Evolutionary conservation across 1,140 invertebrate genomes (phyloP).

Genomic region (Drosophila prosaltans): DNA sequence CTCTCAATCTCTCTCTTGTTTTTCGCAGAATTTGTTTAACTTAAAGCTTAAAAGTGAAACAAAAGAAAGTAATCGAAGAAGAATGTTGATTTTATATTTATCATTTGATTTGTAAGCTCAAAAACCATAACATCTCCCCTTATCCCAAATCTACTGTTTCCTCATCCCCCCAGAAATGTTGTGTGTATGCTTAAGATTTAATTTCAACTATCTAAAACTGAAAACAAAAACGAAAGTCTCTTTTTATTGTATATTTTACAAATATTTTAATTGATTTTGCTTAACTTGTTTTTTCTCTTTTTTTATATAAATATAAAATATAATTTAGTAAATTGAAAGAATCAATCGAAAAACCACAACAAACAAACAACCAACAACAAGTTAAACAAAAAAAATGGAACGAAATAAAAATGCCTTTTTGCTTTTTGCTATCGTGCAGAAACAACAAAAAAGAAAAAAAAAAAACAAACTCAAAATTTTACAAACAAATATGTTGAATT

Average conservation of each 20-base stretch:
- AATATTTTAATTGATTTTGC: constrained; percentile 35
- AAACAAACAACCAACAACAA: constrained; percentile 18
- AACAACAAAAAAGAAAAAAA: constrained; percentile 37
- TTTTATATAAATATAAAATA: constrained; percentile 6
- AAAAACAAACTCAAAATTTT: constrained; percentile 14
- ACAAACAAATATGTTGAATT: constrained; percentile 19
- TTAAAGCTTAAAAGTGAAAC: background rate
- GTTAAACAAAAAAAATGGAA: constrained; percentile 48
- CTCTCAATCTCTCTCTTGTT: background rate
- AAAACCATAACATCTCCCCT: constrained; percentile 19
- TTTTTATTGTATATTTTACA: constrained; percentile 41
- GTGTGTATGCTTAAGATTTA: constrained; percentile 10
- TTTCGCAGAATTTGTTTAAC: background rate
- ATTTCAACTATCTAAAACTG: constrained; percentile 5
- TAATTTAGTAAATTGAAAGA: constrained; percentile 70
- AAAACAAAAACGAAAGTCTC: constrained; percentile 29
- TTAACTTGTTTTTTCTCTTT: constrained; percentile 34
- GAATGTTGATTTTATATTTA: constrained; percentile 1
- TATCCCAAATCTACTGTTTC: background rate
- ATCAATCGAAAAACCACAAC: constrained; percentile 29
- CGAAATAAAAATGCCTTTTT: constrained; percentile 66
- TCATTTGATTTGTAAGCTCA: constrained; percentile 62
- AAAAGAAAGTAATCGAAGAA: background rate
- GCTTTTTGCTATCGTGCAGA: constrained; percentile 58
- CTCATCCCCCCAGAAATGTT: background rate